Conservation (phyloP, 1,140 invertebrate species). For the Dendroctonus valens region DNA sequence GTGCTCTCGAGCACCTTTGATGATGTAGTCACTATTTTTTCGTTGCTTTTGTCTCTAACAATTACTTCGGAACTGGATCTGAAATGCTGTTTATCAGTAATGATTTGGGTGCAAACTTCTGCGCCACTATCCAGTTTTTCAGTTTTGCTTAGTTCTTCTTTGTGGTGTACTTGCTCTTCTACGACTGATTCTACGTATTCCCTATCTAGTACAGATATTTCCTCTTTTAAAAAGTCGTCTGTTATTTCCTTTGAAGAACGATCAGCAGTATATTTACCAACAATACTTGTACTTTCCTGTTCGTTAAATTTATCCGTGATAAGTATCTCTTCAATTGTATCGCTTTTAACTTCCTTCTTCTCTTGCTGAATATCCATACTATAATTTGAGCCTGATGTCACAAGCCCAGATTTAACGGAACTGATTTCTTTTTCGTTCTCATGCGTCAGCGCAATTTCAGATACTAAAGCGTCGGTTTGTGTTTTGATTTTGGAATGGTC, state of each 20-base stretch:
- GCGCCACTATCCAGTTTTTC: constrained; percentile 21
- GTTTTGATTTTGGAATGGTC: constrained; percentile 42
- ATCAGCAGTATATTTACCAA: constrained; percentile 16
- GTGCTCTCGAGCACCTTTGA: constrained; percentile 21
- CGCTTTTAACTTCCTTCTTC: constrained; percentile 14
- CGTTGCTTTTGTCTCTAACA: constrained; percentile 30
- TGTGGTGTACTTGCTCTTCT: constrained; percentile 14
- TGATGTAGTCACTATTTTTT: constrained; percentile 30
- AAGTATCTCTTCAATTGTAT: constrained; percentile 6
- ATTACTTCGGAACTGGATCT: constrained; percentile 16
- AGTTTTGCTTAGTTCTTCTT: constrained; percentile 22
- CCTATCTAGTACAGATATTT: constrained; percentile 5
- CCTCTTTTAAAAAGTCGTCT: constrained; percentile 31
- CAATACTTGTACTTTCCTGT: constrained; percentile 11
- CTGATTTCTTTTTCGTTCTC: constrained; percentile 33
- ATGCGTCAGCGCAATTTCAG: constrained; percentile 28
- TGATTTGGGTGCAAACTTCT: constrained; percentile 21
- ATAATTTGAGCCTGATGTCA: constrained; percentile 6
- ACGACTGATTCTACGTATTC: constrained; percentile 16
- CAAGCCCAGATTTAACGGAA: constrained; percentile 15
- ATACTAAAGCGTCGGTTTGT: constrained; percentile 33
- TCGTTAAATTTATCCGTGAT: not conserved
- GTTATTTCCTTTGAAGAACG: constrained; percentile 20
- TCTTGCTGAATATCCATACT: constrained; percentile 12
- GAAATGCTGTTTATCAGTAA: constrained; percentile 30